A percentile compares a stretch with the other conserved stretches of the same genome.
Evolutionary conservation across 2,797 vertebrate genomes (phyloP).

Genomic region (Notolabrus celidotus): DNA sequence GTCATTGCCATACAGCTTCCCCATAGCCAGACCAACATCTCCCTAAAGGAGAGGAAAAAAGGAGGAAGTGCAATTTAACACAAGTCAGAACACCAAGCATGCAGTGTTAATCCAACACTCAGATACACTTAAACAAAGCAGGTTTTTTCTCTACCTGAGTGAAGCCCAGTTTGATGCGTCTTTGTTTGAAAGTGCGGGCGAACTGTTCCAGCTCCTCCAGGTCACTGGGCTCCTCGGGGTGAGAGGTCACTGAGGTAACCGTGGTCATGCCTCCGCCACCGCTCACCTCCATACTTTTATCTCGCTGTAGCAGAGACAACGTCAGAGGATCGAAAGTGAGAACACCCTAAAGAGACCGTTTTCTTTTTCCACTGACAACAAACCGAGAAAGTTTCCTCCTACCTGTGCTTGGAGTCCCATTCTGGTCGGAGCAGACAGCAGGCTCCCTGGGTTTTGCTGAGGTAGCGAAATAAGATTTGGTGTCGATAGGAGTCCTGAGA

Average conservation of each 20-base stretch:
- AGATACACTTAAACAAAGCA: not conserved
- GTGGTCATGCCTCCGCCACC: conserved; percentile 69
- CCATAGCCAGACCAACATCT: conserved; percentile 95
- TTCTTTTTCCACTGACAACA: conserved; percentile 43
- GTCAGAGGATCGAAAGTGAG: conserved; percentile 38
- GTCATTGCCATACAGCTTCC: conserved; percentile 95
- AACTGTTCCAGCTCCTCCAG: conserved; percentile 95
- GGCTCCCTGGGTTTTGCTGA: conserved; percentile 96
- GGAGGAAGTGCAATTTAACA: not conserved
- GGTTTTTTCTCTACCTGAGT: conserved; percentile 85
- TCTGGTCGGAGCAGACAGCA: conserved; percentile 87
- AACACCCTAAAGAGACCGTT: conserved; percentile 6
- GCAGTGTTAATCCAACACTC: not conserved
- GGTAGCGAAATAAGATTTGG: conserved; percentile 97
- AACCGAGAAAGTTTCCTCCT: conserved; percentile 48
- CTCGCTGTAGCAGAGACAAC: conserved; percentile 67
- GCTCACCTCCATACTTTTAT: conserved; percentile 81
- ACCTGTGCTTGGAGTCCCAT: conserved; percentile 92
- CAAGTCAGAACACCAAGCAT: not conserved
- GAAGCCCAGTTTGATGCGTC: conserved; percentile 95
- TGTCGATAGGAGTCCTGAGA: conserved; percentile 90
- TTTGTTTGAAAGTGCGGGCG: conserved; percentile 95
- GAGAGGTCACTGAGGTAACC: conserved; percentile 80
- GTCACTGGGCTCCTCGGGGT: conserved; percentile 94
- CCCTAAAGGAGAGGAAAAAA: conserved; percentile 78